Base-by-base conservation (phyloP, 2,888 invertebrate genomes). In the Ceratothoa steindachneri region DNA sequence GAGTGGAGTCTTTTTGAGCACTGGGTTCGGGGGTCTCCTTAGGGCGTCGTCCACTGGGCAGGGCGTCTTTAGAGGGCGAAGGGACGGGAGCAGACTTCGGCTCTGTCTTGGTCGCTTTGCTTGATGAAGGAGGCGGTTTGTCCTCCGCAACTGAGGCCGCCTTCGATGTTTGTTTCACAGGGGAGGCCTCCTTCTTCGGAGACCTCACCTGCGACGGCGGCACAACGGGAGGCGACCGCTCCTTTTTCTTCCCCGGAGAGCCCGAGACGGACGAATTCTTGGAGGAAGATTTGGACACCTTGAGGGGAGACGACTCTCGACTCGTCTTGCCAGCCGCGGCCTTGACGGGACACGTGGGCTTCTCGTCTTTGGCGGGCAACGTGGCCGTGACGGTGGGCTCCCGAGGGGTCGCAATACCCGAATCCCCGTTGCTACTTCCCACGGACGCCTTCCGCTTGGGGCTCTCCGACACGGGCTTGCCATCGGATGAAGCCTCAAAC, bases 401-500 rank as follows among this genome's bases (percentile, higher is more conserved):
- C 28, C 52, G 41, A n/a, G 52, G 7, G 28, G 69, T 9, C 15
- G 41, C 15, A 9, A 15, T 5, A 24, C 22, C 60, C 22, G 27
- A 2, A 12, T 60, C 60, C 9, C 60, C 60, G 52, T n/a, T 51
- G 27, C 60, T 60, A 24, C 2, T 60, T 41, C 41, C 41, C 19
- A 60, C 60, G 19, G 60, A 60, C n/a, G 60, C 27, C 60, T 60
- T 60, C 12, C 27, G n/a, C 27, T 24, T 60, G 19, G 60, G 27
- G 24, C 60, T 60, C 27, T 74, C 76, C 27, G 73, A 28, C 9
- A 55, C 27, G 12, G 73, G 69, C 69, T 77, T 77, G n/a, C n/a
- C n/a, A 29, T 71, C 69, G 51, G 73, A 67, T 51, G 73, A 73
- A n/a, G 29, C 27, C 41, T 79, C 79, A 69, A 79, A 79, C 24